These are phyloP conservation scores for Pseudococcus jackbeardsleyi DNA, from an alignment of 2,888 invertebrate genomes.

Conservation along the genomic window DNA sequence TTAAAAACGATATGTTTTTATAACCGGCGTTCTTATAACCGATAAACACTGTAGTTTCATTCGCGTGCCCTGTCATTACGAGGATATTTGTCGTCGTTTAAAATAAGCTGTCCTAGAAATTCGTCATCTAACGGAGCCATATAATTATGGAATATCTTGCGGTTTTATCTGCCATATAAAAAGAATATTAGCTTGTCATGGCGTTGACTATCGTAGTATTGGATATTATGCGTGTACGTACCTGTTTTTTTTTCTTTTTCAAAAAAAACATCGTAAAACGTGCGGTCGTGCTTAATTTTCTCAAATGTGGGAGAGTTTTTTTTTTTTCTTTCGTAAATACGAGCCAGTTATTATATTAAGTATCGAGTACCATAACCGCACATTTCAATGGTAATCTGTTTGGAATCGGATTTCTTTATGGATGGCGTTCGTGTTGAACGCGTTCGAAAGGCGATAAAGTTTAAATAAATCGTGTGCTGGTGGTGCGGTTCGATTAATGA, in stretches of 20 bases:
- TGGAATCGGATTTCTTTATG: neutral
- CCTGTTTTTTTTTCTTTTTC: neutral
- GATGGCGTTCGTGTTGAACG: neutral
- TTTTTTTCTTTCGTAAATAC: neutral
- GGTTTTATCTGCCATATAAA: neutral
- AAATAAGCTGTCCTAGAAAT: neutral
- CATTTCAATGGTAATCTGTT: neutral
- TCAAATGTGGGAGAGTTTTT: neutral
- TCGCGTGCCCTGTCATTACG: neutral
- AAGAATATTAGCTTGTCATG: neutral
- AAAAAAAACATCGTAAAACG: conserved; percentile 18
- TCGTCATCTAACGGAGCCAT: neutral
- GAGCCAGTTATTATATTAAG: neutral
- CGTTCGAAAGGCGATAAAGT: conserved; percentile 35
- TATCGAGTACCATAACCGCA: conserved; percentile 13
- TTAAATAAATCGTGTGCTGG: neutral
- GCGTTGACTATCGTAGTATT: too few species aligned
- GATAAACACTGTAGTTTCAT: too few species aligned
- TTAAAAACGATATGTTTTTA: too few species aligned
- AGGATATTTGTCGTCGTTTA: neutral
- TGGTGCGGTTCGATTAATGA: conserved; percentile 51
- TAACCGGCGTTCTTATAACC: too few species aligned
- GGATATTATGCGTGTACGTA: neutral
- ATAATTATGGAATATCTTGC: neutral
- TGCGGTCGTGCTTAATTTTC: neutral